These are phyloP conservation scores for Entelurus aequoreus DNA, from an alignment of 2,113 vertebrate genomes.

Conservation along the genomic window DNA sequence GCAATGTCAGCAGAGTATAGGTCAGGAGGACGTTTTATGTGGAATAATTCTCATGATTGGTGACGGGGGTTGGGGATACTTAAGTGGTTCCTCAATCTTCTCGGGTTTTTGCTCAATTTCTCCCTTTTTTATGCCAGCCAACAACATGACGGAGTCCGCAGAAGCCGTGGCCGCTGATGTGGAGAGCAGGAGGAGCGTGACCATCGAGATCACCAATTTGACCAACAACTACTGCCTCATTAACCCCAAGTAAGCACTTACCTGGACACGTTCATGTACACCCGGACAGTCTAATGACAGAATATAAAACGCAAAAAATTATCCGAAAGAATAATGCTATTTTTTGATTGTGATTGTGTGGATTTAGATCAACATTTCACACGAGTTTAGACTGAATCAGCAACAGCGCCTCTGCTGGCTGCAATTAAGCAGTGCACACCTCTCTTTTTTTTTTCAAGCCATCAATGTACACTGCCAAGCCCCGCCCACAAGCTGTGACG, in stretches of 20 bases:
- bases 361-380: no score
- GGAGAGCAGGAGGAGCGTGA: slow-evolving; percentile 50
- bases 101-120: no score
- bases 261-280: neutral
- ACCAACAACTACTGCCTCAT: slow-evolving; percentile 63
- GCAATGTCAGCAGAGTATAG: slow-evolving; percentile 13
- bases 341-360: no score
- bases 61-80: neutral
- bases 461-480: no score
- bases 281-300: neutral
- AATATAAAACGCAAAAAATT: neutral
- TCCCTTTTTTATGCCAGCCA: slow-evolving; percentile 1
- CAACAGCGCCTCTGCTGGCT: slow-evolving; percentile 1
- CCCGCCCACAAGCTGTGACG: no score
- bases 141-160: slow-evolving; percentile 62
- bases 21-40: neutral
- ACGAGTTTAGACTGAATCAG: neutral
- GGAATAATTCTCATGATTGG: slow-evolving; percentile 3
- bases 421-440: neutral
- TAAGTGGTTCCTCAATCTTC: neutral
- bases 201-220: slow-evolving; percentile 63
- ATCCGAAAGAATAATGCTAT: no score
- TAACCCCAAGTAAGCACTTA: slow-evolving; percentile 58
- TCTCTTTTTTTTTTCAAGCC: neutral
- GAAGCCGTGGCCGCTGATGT: slow-evolving; percentile 62